Evolutionary conservation across 2,888 invertebrate species (phyloP).

Genomic region (Morpho helenor): DNA sequence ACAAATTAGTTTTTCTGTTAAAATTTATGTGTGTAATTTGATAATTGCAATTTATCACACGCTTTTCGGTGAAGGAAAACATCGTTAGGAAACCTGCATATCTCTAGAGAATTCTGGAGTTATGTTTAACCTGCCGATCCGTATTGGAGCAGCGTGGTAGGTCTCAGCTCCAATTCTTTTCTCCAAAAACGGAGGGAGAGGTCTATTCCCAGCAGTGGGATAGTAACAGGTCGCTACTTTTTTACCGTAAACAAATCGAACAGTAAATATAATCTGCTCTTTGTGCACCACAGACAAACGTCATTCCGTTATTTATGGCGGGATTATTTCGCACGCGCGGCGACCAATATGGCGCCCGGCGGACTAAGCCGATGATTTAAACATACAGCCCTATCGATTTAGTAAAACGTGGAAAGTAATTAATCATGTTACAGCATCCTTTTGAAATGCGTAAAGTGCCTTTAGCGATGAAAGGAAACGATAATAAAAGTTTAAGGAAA

Average conservation of each 20-base stretch:
- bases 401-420: conserved; percentile 50
- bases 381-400: conserved; percentile 57
- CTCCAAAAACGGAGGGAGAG: too few species aligned
- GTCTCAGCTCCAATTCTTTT: too few species aligned
- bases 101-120: too few species aligned
- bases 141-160: too few species aligned
- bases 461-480: conserved; percentile 34
- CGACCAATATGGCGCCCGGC: conserved; percentile 54
- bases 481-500: conserved; percentile 27
- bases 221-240: too few species aligned
- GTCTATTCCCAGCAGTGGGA: too few species aligned
- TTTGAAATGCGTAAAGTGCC: conserved; percentile 39
- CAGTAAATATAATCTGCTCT: conserved; percentile 30
- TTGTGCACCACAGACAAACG: conserved; percentile 52
- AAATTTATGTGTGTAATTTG: too few species aligned
- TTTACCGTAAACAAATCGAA: background rate
- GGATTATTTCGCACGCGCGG: conserved; percentile 55
- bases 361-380: conserved; percentile 68
- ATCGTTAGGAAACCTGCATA: too few species aligned
- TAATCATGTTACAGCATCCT: conserved; percentile 58
- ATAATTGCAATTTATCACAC: too few species aligned
- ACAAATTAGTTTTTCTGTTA: too few species aligned
- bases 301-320: conserved; percentile 61
- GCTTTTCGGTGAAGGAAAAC: too few species aligned
- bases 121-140: too few species aligned